Evolutionary conservation across 2,888 invertebrate species (phyloP), one percentile per base, ranked within the genome.

Genomic region (Amblyteles armatorius): DNA sequence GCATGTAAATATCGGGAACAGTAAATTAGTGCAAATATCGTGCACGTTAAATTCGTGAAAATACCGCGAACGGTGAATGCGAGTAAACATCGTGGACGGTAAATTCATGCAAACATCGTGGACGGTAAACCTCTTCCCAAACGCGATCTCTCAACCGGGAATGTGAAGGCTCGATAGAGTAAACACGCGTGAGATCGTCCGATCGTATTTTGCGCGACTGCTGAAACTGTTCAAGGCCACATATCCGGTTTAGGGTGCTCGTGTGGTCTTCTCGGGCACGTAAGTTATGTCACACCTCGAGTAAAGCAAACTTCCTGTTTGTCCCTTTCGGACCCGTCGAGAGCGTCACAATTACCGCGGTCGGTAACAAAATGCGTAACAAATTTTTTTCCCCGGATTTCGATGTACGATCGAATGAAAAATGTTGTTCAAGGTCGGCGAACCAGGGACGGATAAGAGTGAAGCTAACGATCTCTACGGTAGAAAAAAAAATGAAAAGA

Each of bases 291-390:
- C 36, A 55, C 36, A 40, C 40, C 7, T 26, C 4, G 2, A 5
- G 13, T 40, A 57, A 40, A 19, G 26, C 29, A 60, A 57, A 73
- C 72, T 73, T 73, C 29, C 57, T 73, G 72, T 55, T 57, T 26
- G 57, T 40, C 26, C 50, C 72, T 13, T 57, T 55, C 40, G 33
- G 40, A 40, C 40, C 40, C 40, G 13, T 19, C 57, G 9, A 9
- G 11, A 40, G 40, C 7, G 40, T 40, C 0, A 11, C 11, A 40
- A 40, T 40, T 40, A 40, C 40, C 40, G 11, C 40, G 1, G 40
- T 40, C 40, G 40, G 40, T 40, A 40, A 40, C 40, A 40, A 40
- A 40, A 40, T 40, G 0, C 11, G 11, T 6, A 40, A 40, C 0
- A 11, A 40, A 33, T 33, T 33, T 33, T 6, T 33, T 3, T 9